Conservation (phyloP, 2,888 invertebrate species). For the Pandemis cinnamomeana region DNA sequence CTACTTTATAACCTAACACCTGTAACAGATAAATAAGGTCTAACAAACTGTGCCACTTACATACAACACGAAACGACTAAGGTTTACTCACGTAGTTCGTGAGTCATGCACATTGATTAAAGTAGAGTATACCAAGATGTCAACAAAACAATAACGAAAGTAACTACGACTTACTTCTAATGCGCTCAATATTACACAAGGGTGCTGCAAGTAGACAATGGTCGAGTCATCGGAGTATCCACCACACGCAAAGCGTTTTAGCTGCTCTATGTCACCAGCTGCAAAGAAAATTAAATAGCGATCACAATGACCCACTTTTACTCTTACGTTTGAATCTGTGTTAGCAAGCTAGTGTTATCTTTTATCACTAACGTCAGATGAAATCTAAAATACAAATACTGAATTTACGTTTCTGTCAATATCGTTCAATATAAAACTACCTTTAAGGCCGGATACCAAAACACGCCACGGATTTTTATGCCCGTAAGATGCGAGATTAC, state of each 20-base stretch:
- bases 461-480: conserved; percentile 95
- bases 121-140: background rate
- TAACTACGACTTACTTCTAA: conserved; percentile 85
- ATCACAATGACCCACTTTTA: conserved; percentile 1
- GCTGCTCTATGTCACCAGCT: conserved; percentile 92
- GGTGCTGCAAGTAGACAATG: conserved; percentile 94
- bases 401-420: conserved; percentile 16
- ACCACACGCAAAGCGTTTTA: conserved; percentile 92
- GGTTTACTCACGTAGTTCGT: background rate
- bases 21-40: conserved; percentile 57
- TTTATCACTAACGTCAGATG: conserved; percentile 23
- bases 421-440: conserved; percentile 68
- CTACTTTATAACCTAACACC: conserved; percentile 94
- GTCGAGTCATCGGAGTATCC: conserved; percentile 94
- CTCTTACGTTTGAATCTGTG: background rate
- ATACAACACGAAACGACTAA: background rate
- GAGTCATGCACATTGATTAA: conserved; percentile 9
- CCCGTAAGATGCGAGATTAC: conserved; percentile 94
- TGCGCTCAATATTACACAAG: conserved; percentile 93
- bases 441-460: conserved; percentile 93
- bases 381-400: conserved; percentile 19
- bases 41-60: background rate
- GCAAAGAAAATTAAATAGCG: conserved; percentile 51
- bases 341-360: conserved; percentile 11
- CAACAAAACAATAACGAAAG: background rate